A percentile compares a stretch with the other conserved stretches of the same genome.
Conservation (phyloP, 2,113 vertebrate species). For the Sapayoa aenigma region DNA sequence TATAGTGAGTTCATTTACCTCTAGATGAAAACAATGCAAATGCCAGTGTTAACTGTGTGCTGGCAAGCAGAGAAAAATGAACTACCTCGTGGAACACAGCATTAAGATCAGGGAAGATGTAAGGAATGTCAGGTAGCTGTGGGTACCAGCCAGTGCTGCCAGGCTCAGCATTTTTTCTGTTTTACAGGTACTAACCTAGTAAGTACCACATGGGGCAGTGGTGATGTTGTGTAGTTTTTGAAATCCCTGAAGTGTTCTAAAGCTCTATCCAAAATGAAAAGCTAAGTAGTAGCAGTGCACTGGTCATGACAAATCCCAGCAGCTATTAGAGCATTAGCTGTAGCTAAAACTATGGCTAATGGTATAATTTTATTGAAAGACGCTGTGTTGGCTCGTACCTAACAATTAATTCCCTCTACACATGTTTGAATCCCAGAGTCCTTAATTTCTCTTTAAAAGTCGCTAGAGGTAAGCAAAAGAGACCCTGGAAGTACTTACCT, state of each 20-base stretch:
- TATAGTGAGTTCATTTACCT: background rate
- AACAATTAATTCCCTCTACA: background rate
- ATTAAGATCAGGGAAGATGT: background rate
- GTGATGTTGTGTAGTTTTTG: background rate
- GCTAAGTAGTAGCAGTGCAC: background rate
- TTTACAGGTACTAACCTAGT: background rate
- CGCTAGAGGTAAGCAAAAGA: background rate
- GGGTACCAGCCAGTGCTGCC: background rate
- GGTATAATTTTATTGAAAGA: background rate
- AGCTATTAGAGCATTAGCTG: background rate
- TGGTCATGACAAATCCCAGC: background rate
- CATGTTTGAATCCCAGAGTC: background rate
- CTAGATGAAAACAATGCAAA: background rate
- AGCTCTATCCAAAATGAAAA: background rate
- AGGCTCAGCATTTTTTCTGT: background rate
- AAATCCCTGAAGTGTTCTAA: background rate
- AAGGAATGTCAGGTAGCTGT: background rate
- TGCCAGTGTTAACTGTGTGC: background rate
- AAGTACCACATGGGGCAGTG: background rate
- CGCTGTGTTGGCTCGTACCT: background rate
- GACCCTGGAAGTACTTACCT: background rate
- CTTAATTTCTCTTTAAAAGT: conserved; percentile 1
- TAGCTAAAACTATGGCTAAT: background rate
- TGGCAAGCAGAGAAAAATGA: background rate
- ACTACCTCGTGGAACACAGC: background rate